Evolutionary conservation across 2,888 invertebrate species (phyloP), one percentile per base, ranked within the genome.

Genomic region (Andrena flavipes): DNA sequence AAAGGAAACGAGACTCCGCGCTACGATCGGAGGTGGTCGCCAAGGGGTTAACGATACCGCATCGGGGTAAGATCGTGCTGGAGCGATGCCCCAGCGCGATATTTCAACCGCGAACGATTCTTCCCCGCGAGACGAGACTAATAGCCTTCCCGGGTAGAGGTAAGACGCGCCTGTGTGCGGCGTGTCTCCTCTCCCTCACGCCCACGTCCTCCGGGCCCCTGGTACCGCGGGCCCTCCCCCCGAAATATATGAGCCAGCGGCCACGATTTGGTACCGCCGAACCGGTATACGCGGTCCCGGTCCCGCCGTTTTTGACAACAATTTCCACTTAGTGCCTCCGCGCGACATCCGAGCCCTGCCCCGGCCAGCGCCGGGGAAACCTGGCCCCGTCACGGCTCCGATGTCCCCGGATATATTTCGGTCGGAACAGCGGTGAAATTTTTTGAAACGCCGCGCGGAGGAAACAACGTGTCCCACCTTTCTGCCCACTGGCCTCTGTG

Each of bases 261-360:
- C 77, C 90, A 83, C 79, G 84, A 75, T 65, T 56, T 26, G 88
- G 87, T 86, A 90, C 85, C 85, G 80, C 85, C 86, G 88, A 87
- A 89, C 85, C 90, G 89, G 91, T 89, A 89, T 84, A 82, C 86
- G 85, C 90, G 69, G 88, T 84, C 83, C 80, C 87, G 88, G 88
- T 83, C 89, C 91, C 87, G 89, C 90, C 90, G 90, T 93, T 93
- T 88, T 93, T 92, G 93, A 93, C 93, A 93, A 92, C 93, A 93
- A 93, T 93, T 93, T 93, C 93, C 93, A 93, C 93, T 93, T 93
- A 93, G 92, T 92, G 92, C 89, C 91, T 90, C 88, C 85, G 89
- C 91, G 91, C 89, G 92, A 91, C 90, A 90, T 86, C 76, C 88
- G 89, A 89, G 89, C 83, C 69, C 79, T 80, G 76, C 69, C 83